A percentile compares a stretch with the other conserved stretches of the same genome.
phyloP scores from a whole-genome alignment of 2,797 vertebrate genomes.

The Spinus olivaceus region DNA sequence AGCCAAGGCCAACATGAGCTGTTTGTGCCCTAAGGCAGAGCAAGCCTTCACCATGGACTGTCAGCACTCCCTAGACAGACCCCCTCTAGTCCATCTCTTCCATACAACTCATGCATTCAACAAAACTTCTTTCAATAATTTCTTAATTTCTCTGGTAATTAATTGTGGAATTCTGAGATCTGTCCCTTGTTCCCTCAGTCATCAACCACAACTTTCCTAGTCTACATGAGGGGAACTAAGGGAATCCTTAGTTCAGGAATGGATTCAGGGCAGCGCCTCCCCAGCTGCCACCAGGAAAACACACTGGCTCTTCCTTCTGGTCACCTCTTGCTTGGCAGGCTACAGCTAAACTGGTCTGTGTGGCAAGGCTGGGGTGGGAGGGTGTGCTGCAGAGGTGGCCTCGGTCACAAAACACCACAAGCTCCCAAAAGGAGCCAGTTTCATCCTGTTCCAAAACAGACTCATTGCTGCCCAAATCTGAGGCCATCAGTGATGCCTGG shows the following conservation, averaged over 20 bases:
- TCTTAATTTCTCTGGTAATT: background rate
- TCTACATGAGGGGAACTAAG: background rate
- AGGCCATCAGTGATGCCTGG: background rate
- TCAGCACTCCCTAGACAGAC: background rate
- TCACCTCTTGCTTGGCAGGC: background rate
- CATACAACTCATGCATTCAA: background rate
- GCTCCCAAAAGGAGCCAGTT: background rate
- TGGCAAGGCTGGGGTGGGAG: accelerated
- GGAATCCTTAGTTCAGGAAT: background rate
- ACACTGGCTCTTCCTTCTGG: background rate
- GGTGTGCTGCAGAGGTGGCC: background rate
- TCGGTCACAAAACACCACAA: background rate
- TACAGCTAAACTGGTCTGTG: background rate
- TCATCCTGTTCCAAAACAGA: background rate
- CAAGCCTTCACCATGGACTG: background rate
- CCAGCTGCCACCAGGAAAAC: background rate
- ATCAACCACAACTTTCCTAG: background rate
- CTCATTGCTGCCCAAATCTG: background rate
- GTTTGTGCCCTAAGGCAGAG: background rate
- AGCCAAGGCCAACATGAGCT: background rate
- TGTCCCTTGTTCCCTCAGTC: background rate
- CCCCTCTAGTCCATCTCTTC: background rate
- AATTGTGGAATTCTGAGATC: background rate
- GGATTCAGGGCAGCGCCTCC: background rate
- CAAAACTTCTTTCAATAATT: background rate